Evolutionary conservation across 2,888 invertebrate species (phyloP).

Genomic region (Agriopis marginaria): DNA sequence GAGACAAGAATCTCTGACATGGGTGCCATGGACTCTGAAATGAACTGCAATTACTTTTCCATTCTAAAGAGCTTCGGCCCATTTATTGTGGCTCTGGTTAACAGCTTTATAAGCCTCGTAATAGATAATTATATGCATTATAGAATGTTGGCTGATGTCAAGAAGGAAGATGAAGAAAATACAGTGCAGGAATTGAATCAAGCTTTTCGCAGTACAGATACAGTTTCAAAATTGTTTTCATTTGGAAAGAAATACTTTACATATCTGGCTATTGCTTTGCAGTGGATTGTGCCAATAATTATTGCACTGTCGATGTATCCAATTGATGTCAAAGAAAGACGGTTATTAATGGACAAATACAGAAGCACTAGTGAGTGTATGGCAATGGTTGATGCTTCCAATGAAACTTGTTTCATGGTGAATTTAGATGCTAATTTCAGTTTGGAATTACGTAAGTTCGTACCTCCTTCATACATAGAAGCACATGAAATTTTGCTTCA

Average conservation of each 20-base stretch:
- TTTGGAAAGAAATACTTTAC: conserved; percentile 70
- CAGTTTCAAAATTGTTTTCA: conserved; percentile 40
- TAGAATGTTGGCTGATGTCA: conserved; percentile 63
- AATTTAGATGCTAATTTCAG: conserved; percentile 50
- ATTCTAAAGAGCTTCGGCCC: conserved; percentile 74
- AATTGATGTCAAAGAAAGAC: conserved; percentile 65
- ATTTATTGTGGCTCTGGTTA: conserved; percentile 72
- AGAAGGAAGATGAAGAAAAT: conserved; percentile 65
- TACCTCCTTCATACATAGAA: conserved; percentile 61
- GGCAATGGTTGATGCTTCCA: conserved; percentile 65
- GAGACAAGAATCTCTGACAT: conserved; percentile 57
- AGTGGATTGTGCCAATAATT: conserved; percentile 75
- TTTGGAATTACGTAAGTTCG: conserved; percentile 58
- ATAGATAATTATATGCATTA: conserved; percentile 81
- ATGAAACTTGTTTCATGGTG: conserved; percentile 56
- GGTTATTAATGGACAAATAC: conserved; percentile 50
- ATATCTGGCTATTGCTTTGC: conserved; percentile 64
- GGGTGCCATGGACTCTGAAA: conserved; percentile 41
- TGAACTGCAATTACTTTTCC: conserved; percentile 64
- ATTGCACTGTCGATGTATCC: conserved; percentile 73
- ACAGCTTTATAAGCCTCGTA: conserved; percentile 75
- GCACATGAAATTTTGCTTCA: conserved; percentile 56
- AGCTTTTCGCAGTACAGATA: conserved; percentile 11
- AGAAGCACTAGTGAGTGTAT: conserved; percentile 64
- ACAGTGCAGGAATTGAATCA: conserved; percentile 58